phyloP scores from a whole-genome alignment of 2,888 invertebrate species.

The Drosophila tanythrix region DNA sequence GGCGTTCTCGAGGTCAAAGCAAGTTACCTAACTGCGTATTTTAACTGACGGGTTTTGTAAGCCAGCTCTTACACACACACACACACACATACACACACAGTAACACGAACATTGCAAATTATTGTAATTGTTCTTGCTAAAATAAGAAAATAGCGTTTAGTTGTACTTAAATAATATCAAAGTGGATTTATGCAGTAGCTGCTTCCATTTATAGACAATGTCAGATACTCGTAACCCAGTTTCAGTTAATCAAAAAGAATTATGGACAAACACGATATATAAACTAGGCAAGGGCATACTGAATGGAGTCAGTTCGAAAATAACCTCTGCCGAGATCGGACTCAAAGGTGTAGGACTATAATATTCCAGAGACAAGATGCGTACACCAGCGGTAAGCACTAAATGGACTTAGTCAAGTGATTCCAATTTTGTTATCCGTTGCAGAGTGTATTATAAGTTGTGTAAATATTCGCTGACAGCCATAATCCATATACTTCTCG shows the following conservation, averaged over 20 bases:
- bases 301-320: slow-evolving; percentile 58
- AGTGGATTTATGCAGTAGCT: slow-evolving; percentile 66
- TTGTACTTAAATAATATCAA: slow-evolving; percentile 60
- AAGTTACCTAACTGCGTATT: slow-evolving; percentile 41
- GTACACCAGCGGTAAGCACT: slow-evolving; percentile 50
- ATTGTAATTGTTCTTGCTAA: slow-evolving; percentile 45
- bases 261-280: slow-evolving; percentile 46
- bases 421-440: background rate
- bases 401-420: slow-evolving; percentile 9
- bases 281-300: slow-evolving; percentile 58
- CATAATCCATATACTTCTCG: too few relatives aligned
- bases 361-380: slow-evolving; percentile 37
- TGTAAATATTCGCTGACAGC: too few relatives aligned
- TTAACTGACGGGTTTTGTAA: slow-evolving; percentile 31
- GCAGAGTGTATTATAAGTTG: background rate
- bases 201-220: slow-evolving; percentile 72
- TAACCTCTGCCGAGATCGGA: slow-evolving; percentile 36
- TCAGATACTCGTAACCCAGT: slow-evolving; percentile 19
- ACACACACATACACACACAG: slow-evolving; percentile 20
- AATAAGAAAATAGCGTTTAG: slow-evolving; percentile 30
- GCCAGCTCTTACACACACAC: slow-evolving; percentile 11
- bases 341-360: slow-evolving; percentile 28
- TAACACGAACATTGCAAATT: slow-evolving; percentile 48
- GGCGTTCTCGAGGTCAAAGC: slow-evolving; percentile 6
- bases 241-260: slow-evolving; percentile 52